Evolutionary conservation across 64 coral and sea anemone species (phyloP).

Genomic region (Pocillopora damicornis): DNA sequence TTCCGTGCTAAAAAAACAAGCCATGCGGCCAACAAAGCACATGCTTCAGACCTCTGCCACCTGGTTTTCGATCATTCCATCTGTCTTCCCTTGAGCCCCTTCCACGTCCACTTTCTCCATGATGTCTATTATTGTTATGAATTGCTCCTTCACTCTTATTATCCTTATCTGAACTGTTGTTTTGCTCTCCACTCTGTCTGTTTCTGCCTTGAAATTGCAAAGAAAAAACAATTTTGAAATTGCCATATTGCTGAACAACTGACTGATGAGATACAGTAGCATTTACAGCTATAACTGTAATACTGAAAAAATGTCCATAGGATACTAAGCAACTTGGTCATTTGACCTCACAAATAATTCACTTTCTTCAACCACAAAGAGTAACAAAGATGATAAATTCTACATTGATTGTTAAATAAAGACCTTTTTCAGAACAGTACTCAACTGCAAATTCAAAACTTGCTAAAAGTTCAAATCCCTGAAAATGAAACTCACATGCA

Average conservation of each 20-base stretch:
- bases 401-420: no score
- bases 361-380: no score
- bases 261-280: background rate
- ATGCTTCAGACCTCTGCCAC: slow-evolving; percentile 57
- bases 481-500: no score
- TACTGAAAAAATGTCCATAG: background rate
- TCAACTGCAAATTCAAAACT: no score
- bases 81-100: slow-evolving; percentile 81
- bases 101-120: slow-evolving; percentile 73
- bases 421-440: no score
- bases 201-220: slow-evolving; percentile 30
- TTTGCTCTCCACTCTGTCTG: slow-evolving; percentile 40
- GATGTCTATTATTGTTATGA: slow-evolving; percentile 68
- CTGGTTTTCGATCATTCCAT: slow-evolving; percentile 69
- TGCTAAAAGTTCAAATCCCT: no score
- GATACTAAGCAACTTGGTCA: background rate
- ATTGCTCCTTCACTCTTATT: slow-evolving; percentile 57
- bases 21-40: background rate
- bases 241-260: background rate
- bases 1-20: background rate
- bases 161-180: slow-evolving; percentile 39
- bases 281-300: background rate
- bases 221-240: background rate
- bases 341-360: no score
- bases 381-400: no score